Evolutionary conservation across 2,113 vertebrate genomes (phyloP).

Genomic region (Chionomys nivalis): DNA sequence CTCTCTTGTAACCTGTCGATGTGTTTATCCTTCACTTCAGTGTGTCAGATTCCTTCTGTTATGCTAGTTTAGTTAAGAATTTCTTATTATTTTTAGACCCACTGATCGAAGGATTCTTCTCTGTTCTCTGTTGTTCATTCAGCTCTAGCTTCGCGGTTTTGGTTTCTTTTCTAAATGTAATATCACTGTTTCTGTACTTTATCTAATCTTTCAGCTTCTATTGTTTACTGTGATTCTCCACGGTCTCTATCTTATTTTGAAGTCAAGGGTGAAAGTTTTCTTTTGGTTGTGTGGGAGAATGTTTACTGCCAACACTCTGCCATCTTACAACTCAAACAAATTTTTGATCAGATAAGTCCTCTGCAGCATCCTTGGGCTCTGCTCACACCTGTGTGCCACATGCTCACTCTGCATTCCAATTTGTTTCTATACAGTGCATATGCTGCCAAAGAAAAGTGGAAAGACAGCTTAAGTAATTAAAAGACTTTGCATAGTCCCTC

Average conservation of each 20-base stretch:
- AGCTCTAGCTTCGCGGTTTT: background rate
- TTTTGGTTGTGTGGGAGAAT: background rate
- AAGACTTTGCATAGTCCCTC: background rate
- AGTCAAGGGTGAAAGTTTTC: background rate
- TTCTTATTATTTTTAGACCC: background rate
- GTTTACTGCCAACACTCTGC: background rate
- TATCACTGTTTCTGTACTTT: background rate
- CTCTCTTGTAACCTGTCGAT: background rate
- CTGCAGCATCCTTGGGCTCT: background rate
- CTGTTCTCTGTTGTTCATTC: too few species aligned
- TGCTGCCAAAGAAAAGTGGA: background rate
- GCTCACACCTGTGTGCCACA: background rate
- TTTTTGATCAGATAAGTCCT: background rate
- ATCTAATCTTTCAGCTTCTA: background rate
- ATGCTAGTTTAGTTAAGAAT: background rate
- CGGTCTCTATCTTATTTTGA: background rate
- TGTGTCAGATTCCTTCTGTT: background rate
- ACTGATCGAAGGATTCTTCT: background rate
- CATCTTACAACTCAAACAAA: background rate
- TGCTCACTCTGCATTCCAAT: background rate
- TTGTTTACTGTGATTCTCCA: background rate
- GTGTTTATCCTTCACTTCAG: background rate
- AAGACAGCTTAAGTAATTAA: background rate
- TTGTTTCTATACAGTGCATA: background rate
- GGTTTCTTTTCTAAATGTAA: background rate